phyloP scores from a whole-genome alignment of 1,140 invertebrate species.

The Aphelenchoides besseyi region DNA sequence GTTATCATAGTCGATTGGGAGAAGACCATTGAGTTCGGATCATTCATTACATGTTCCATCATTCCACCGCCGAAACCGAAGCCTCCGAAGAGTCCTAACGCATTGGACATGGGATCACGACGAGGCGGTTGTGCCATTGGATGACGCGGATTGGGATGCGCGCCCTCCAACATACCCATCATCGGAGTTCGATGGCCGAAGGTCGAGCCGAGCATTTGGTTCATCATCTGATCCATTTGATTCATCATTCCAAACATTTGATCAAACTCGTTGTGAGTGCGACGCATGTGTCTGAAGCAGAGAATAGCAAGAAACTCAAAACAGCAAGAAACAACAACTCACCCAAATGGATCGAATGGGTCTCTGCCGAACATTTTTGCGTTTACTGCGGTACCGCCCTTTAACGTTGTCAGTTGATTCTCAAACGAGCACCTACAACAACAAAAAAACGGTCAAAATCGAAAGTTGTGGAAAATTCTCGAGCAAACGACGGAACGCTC shows the following conservation, averaged over 20 bases:
- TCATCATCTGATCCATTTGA: constrained; percentile 55
- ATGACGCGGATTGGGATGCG: not conserved
- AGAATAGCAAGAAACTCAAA: not conserved
- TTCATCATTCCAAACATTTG: constrained; percentile 20
- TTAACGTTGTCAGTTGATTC: too few species aligned
- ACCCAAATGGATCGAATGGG: constrained; percentile 24
- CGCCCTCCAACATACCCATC: constrained; percentile 36
- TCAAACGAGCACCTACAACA: too few species aligned
- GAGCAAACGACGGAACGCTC: too few species aligned
- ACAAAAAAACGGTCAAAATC: too few species aligned
- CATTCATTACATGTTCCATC: constrained; percentile 44
- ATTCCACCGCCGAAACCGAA: constrained; percentile 52
- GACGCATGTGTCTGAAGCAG: constrained; percentile 52
- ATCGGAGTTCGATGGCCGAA: constrained; percentile 47
- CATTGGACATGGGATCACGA: constrained; percentile 17
- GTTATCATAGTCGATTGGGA: constrained; percentile 57
- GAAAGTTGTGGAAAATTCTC: too few species aligned
- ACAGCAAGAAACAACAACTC: constrained; percentile 8
- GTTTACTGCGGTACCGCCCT: too few species aligned
- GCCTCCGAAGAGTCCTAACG: constrained; percentile 39
- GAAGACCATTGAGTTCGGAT: constrained; percentile 54
- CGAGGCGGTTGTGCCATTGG: constrained; percentile 4
- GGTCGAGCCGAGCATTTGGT: constrained; percentile 50
- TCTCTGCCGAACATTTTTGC: constrained; percentile 28
- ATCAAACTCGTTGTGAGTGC: constrained; percentile 45